Evolutionary conservation across 2,113 vertebrate species (phyloP), one percentile per base, ranked within the genome.

Genomic region (Coreoperca whiteheadi): DNA sequence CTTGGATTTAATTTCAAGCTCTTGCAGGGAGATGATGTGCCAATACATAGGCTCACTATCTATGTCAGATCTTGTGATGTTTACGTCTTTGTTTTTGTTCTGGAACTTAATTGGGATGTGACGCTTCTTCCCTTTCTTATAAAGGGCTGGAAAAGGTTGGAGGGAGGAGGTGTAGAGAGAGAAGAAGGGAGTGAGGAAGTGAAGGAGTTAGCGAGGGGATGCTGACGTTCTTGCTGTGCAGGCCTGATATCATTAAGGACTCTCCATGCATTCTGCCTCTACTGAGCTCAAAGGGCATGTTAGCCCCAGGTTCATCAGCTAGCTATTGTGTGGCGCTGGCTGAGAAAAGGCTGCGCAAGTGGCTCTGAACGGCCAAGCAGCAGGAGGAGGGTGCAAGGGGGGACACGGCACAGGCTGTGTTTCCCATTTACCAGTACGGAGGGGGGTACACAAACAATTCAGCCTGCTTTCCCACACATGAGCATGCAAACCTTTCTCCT

Each of bases 241-340:
- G 64, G 51, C 67, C 85, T 92, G 92, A 92, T 91, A 90, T 89
- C 87, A 89, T 94, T 93, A 94, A 84, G 88, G 82, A 79, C 92
- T 88, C 88, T 87, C 86, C 87, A 81, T 89, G 88, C 73, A 18
- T 89, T 90, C 82, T 90, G 74, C 82, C 79, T 88, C 81, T 30
- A 59, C 81, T 71, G 74, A 86, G 88, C 90, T 92, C 92, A 87
- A 79, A 92, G 90, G 91, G 82, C 91, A 90, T 76, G 87, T 89
- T 93, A 89, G 91, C 91, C 82, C 79, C 88, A 86, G 93, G 89
- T 93, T 94, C 91, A 90, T 88, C 89, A 87, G 87, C 83, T 81
- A 51, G 87, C 92, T 83, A 91, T 92, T 94, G 92, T 92, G 76
- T 41, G 68, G 83, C 23, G 6, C 67, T 77, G 81, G 78, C 82